Conservation (phyloP, 2,888 invertebrate genomes). For the Eledona agricola region DNA sequence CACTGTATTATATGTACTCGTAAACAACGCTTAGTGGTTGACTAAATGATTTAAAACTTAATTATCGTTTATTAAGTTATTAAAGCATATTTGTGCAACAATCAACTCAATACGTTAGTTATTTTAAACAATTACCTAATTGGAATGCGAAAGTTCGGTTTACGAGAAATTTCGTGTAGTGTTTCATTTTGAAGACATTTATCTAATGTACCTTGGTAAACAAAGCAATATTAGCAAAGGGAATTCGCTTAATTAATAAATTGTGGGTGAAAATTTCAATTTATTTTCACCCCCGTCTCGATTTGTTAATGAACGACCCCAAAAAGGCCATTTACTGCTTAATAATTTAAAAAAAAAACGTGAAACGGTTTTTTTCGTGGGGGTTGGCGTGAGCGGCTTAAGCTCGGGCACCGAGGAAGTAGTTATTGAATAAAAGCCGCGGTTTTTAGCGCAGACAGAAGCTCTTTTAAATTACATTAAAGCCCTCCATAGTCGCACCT, state of each 20-base stretch:
- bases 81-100: too few relatives aligned
- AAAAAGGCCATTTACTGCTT: conserved; percentile 4
- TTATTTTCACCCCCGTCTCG: background rate
- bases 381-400: conserved; percentile 29
- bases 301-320: background rate
- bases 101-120: too few relatives aligned
- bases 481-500: conserved; percentile 35
- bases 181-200: too few relatives aligned
- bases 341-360: conserved; percentile 29
- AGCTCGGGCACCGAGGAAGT: conserved; percentile 28
- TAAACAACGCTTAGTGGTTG: too few relatives aligned
- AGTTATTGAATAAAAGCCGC: conserved; percentile 37
- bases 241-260: background rate
- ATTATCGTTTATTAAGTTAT: too few relatives aligned
- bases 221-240: too few relatives aligned
- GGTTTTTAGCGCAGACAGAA: conserved; percentile 37
- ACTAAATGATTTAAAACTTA: too few relatives aligned
- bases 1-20: too few relatives aligned
- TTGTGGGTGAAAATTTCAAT: background rate
- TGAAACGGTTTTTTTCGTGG: conserved; percentile 1
- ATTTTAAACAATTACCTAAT: too few relatives aligned
- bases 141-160: too few relatives aligned
- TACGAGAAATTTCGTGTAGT: too few relatives aligned
- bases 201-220: too few relatives aligned
- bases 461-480: conserved; percentile 38